Conservation (phyloP, 2,113 vertebrate species). For the Ploceus nigricollis region DNA sequence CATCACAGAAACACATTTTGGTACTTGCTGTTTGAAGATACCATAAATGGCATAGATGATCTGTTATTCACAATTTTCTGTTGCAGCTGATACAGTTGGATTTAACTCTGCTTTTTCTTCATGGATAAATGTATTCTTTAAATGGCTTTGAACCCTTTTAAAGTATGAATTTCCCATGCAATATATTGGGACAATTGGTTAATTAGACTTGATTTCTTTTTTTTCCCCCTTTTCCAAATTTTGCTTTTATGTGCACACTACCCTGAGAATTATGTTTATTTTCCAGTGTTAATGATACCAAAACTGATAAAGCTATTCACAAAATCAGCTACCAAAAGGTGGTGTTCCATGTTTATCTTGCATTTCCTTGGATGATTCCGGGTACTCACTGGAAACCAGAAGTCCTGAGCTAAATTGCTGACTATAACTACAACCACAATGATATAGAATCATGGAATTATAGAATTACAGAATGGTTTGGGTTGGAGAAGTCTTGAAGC, state of each 20-base stretch:
- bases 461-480: not conserved
- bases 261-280: not conserved
- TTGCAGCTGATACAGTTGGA: not conserved
- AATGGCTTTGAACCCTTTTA: not conserved
- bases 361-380: fast-evolving
- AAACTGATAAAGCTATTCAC: not conserved
- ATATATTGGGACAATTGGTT: not conserved
- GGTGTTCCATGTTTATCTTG: not conserved
- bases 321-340: not conserved
- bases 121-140: not conserved
- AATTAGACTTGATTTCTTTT: not conserved
- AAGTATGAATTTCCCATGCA: not conserved
- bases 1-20: not conserved
- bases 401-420: not conserved
- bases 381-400: not conserved
- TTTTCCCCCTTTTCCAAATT: not conserved
- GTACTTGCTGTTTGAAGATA: not conserved
- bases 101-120: not conserved
- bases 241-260: not conserved
- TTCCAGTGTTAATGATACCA: not conserved
- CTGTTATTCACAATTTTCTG: conserved; percentile 20
- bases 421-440: not conserved
- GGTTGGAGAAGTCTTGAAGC: not conserved
- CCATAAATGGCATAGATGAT: not conserved
- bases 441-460: not conserved